Conservation (phyloP, 2,797 vertebrate species). For the Hirundo rustica region DNA sequence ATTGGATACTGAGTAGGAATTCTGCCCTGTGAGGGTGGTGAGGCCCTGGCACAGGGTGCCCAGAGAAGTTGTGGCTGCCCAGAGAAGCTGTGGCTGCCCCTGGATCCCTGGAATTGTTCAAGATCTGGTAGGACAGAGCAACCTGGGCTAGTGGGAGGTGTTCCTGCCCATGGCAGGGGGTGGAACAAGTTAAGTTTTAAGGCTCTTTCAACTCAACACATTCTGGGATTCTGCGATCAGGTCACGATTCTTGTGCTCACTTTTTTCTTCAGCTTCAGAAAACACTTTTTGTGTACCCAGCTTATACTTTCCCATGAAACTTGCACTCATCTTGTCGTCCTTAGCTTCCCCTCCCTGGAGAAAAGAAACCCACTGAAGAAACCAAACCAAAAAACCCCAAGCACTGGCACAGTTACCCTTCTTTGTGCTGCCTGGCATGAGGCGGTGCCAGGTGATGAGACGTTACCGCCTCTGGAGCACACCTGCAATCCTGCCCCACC, state of each 20-base stretch:
- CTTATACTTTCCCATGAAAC: background rate
- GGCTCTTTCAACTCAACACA: background rate
- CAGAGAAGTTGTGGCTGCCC: background rate
- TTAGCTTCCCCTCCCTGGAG: background rate
- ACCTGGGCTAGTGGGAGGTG: background rate
- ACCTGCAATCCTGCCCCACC: background rate
- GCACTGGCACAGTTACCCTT: background rate
- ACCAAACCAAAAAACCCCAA: background rate
- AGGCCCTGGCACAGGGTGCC: background rate
- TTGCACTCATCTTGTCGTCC: background rate
- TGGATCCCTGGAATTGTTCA: background rate
- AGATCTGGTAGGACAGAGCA: rapidly evolving
- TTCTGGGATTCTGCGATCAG: background rate
- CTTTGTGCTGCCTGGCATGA: background rate
- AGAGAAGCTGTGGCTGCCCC: background rate
- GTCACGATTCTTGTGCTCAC: background rate
- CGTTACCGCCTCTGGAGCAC: background rate
- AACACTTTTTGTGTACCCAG: background rate
- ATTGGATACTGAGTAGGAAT: background rate
- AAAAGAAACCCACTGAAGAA: background rate
- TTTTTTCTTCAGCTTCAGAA: background rate
- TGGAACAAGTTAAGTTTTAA: background rate
- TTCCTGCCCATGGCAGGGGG: background rate
- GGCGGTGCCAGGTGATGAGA: background rate
- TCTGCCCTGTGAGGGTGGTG: rapidly evolving